phyloP scores from a whole-genome alignment of 2,797 vertebrate species.

The Anabas testudineus region DNA sequence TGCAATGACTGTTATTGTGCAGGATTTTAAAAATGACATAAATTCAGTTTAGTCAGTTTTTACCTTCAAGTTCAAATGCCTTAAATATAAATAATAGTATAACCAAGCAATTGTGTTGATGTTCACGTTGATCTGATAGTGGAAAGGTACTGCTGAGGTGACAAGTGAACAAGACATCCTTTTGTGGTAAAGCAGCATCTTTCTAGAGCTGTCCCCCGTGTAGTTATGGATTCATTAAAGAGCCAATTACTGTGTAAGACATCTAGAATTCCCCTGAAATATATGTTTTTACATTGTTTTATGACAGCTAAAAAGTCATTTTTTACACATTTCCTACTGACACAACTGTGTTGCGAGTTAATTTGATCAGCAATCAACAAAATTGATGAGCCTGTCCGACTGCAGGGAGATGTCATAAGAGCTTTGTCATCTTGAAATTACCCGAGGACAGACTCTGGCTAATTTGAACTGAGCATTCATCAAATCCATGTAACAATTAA shows the following conservation, averaged over 20 bases:
- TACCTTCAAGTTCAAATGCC: neutral
- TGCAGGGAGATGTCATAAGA: slow-evolving; percentile 51
- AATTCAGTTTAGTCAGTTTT: neutral
- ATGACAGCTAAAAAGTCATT: slow-evolving; percentile 48
- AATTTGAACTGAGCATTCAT: slow-evolving; percentile 31
- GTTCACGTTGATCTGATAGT: neutral
- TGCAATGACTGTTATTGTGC: neutral
- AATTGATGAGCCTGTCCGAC: slow-evolving; percentile 52
- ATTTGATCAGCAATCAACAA: slow-evolving; percentile 64
- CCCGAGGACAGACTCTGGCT: slow-evolving; percentile 25
- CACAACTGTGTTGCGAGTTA: slow-evolving; percentile 36
- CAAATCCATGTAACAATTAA: slow-evolving; percentile 28
- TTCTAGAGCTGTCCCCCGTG: neutral
- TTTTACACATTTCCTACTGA: slow-evolving; percentile 40
- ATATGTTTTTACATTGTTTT: slow-evolving; percentile 35
- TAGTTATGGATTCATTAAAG: neutral
- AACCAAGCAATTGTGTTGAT: neutral
- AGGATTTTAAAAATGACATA: neutral
- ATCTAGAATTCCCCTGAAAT: slow-evolving; percentile 20
- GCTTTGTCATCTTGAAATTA: slow-evolving; percentile 54
- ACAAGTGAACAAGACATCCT: neutral
- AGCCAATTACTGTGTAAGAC: slow-evolving; percentile 12
- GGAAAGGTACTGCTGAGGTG: neutral
- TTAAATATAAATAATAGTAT: neutral
- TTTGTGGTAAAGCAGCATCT: slow-evolving; percentile 5